Evolutionary conservation across 2,888 invertebrate species (phyloP), one percentile per base, ranked within the genome.

Genomic region (Cordilura impudica): DNA sequence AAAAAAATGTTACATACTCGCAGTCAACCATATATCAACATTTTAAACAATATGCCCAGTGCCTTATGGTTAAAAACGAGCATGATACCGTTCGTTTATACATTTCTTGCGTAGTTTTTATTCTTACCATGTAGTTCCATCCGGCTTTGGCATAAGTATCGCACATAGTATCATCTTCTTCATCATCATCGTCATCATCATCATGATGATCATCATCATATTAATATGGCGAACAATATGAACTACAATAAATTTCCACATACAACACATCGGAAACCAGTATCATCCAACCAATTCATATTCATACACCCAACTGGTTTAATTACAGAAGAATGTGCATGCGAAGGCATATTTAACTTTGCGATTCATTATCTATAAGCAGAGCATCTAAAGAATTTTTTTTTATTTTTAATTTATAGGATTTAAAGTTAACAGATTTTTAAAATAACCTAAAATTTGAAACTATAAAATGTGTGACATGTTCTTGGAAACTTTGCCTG

Each of bases 301-400:
- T 31, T 39, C n/a, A n/a, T 39, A 71, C 66, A 72, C 54, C 67
- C 77, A 63, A 72, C 67, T 45, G 69, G 63, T 73, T 78, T 70
- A 54, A 71, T 43, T 51, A 53, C 60, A 60, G 51, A 71, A 66
- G 49, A 72, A 78, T 73, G n/a, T n/a, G 51, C 49, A 43, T 31
- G 43, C 39, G 31, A 31, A 49, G 18, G 26, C 39, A 73, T 49
- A 71, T 73, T 58, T 65, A 65, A 49, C 39, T 58, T 49, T 58
- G 49, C 12, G 26, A 49, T 73, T 49, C 65, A 58, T 49, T 65
- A 65, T 43, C 56, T 61, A 21, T 0, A 4, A 16, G 16, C 71
- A 71, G 71, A 53, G 29, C n/a, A 21, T 61, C 61, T 61, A 71
- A 71, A 14, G 61, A 71, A 45, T 16, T 35, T 18, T 16, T 61